A percentile compares a stretch with the other conserved stretches of the same genome.
Evolutionary conservation across 2,113 vertebrate species (phyloP).

Genomic region (Aldabrachelys gigantea): DNA sequence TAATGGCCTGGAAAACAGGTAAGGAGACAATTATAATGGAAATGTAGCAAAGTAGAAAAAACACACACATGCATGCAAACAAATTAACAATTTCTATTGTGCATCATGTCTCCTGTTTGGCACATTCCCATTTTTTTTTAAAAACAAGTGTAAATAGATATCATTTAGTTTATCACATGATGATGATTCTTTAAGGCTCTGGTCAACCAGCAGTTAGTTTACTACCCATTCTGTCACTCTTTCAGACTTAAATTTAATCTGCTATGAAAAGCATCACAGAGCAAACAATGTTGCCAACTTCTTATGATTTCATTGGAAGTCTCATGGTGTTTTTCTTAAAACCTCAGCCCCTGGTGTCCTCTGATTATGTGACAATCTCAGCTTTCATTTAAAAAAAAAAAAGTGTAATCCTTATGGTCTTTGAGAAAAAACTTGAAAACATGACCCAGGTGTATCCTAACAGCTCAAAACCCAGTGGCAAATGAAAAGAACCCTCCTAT

Average conservation of each 20-base stretch:
- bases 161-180: not conserved
- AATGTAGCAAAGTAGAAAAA: not conserved
- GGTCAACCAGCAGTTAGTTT: not conserved
- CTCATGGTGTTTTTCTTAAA: not conserved
- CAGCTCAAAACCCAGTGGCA: not conserved
- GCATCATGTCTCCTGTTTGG: not conserved
- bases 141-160: not conserved
- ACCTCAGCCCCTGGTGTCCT: accelerated
- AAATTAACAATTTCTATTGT: not conserved
- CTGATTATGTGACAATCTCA: not conserved
- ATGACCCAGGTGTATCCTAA: not conserved
- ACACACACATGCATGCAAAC: not conserved
- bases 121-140: not conserved
- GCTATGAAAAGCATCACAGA: not conserved
- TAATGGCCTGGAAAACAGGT: constrained; percentile 83
- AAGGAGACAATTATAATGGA: not conserved
- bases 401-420: not conserved
- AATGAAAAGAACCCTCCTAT: not conserved
- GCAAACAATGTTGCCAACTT: not conserved
- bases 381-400: not conserved
- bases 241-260: not conserved
- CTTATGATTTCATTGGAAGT: not conserved
- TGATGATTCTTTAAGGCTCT: not conserved
- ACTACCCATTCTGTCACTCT: not conserved
- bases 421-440: not conserved